Conservation (phyloP, 2,113 vertebrate genomes). For the human (Homo sapiens) region GRCh38 chr7:7586001-7586500, state of each 20-base stretch:
- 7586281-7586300: background rate
- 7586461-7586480: background rate
- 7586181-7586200: background rate
- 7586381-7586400: background rate
- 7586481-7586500: background rate
- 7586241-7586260: background rate
- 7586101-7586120: background rate
- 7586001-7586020: conserved; percentile 9
- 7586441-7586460: background rate
- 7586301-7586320: background rate
- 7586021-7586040: conserved; percentile 43
- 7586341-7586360: background rate
- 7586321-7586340: conserved; percentile 24
- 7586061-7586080: background rate
- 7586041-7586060: background rate
- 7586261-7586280: background rate
- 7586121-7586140: background rate
- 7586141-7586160: background rate
- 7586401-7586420: background rate
- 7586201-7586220: background rate
- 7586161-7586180: background rate
- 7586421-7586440: background rate
- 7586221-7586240: background rate
- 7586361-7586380: background rate
- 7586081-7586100: conserved; percentile 27